Evolutionary conservation across 2,113 vertebrate species (phyloP).

Genomic region (Pelobates fuscus): DNA sequence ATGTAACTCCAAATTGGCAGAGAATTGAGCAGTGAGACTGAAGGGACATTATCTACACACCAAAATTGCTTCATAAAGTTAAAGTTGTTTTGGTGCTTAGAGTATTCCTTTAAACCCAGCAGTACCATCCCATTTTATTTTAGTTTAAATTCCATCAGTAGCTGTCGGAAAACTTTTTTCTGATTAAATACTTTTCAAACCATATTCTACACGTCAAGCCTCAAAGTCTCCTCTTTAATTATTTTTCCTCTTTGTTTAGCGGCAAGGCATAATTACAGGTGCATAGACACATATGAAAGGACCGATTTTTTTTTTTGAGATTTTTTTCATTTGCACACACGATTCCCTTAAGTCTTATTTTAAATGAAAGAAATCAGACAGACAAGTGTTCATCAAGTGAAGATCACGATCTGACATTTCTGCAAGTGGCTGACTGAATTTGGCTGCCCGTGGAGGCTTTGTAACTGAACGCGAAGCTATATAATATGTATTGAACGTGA

Average conservation of each 20-base stretch:
- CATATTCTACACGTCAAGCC: not conserved
- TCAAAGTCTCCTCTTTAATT: slow-evolving; percentile 13
- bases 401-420: slow-evolving; percentile 59
- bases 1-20: too few species aligned
- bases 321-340: slow-evolving; percentile 51
- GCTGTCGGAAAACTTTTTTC: not conserved
- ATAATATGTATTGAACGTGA: slow-evolving; percentile 50
- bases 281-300: not conserved
- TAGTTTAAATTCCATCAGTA: not conserved
- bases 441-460: slow-evolving; percentile 49
- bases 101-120: too few species aligned
- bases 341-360: slow-evolving; percentile 50
- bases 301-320: slow-evolving; percentile 33
- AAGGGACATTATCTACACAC: too few species aligned
- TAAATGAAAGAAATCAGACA: slow-evolving; percentile 57
- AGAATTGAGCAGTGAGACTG: too few species aligned
- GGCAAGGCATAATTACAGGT: slow-evolving; percentile 20
- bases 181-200: not conserved
- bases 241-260: slow-evolving; percentile 24
- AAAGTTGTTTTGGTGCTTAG: too few species aligned
- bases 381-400: slow-evolving; percentile 57
- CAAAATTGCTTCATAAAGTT: too few species aligned
- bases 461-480: slow-evolving; percentile 50
- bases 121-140: too few species aligned
- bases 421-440: slow-evolving; percentile 52